These are phyloP conservation scores for Ophioninae sp. DNA, from an alignment of 2,888 invertebrate species.

Conservation along the genomic window DNA sequence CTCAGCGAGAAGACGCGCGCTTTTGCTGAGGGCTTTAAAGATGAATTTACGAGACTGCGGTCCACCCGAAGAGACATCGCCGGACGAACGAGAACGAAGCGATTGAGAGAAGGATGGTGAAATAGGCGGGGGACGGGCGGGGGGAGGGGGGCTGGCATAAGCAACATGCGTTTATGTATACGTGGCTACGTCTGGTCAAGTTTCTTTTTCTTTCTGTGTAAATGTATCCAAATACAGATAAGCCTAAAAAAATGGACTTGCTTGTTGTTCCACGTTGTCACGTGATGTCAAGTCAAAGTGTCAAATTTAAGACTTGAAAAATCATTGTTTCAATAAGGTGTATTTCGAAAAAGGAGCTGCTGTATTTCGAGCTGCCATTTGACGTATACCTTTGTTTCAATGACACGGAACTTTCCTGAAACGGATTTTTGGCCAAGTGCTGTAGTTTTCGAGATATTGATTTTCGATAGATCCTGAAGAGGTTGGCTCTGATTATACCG, in stretches of 20 bases:
- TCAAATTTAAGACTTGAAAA: background rate
- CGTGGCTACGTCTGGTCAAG: background rate
- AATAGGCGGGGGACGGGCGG: too few relatives aligned
- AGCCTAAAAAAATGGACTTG: background rate
- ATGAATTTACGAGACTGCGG: constrained; percentile 78
- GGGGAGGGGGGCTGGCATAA: constrained; percentile 15
- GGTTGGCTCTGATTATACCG: too few relatives aligned
- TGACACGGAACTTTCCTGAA: too few relatives aligned
- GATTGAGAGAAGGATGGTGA: background rate
- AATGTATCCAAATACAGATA: background rate
- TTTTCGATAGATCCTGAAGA: too few relatives aligned
- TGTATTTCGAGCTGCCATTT: too few relatives aligned
- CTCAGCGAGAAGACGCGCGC: constrained; percentile 76
- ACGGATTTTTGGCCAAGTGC: too few relatives aligned
- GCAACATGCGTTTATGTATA: constrained; percentile 13
- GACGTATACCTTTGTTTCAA: too few relatives aligned
- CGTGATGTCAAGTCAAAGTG: background rate
- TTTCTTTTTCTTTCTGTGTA: background rate
- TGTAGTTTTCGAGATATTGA: too few relatives aligned
- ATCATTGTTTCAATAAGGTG: background rate
- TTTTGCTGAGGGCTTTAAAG: constrained; percentile 76
- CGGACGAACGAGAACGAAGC: constrained; percentile 26
- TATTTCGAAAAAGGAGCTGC: too few relatives aligned
- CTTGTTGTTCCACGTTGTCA: background rate
- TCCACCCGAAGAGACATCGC: constrained; percentile 33